These are phyloP conservation scores for Toxonevra muliebris DNA, from an alignment of 2,888 invertebrate species.

Conservation along the genomic window DNA sequence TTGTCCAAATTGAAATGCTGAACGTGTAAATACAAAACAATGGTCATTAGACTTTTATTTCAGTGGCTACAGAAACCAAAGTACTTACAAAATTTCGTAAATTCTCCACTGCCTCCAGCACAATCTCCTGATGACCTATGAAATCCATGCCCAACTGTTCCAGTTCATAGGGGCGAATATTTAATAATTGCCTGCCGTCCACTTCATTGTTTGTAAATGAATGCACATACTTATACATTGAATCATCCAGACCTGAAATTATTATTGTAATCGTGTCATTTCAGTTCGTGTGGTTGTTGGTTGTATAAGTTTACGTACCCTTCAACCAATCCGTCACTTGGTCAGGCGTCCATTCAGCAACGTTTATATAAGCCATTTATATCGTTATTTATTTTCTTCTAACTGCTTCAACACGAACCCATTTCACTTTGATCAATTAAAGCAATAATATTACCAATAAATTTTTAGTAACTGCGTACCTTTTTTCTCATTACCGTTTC, in stretches of 20 bases:
- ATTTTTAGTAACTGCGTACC: no score
- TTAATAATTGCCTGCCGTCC: conserved; percentile 79
- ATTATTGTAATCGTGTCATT: background rate
- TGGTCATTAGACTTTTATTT: no score
- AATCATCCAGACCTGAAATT: conserved; percentile 61
- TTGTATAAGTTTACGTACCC: conserved; percentile 68
- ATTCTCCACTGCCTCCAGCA: conserved; percentile 91
- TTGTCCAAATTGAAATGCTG: conserved; percentile 92
- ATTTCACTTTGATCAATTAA: no score
- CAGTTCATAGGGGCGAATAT: conserved; percentile 87
- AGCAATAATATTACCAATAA: no score
- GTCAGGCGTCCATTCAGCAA: conserved; percentile 89
- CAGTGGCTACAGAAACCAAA: no score
- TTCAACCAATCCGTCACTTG: conserved; percentile 91
- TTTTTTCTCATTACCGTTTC: no score
- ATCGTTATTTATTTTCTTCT: background rate
- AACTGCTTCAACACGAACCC: no score
- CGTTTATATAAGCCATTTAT: conserved; percentile 81
- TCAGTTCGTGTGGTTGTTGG: background rate
- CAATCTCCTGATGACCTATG: conserved; percentile 92
- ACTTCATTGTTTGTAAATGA: conserved; percentile 83
- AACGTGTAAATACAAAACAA: conserved; percentile 40
- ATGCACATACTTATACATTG: conserved; percentile 82
- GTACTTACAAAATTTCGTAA: conserved; percentile 83
- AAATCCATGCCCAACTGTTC: conserved; percentile 85